Conservation (phyloP, 2,113 vertebrate genomes). For the Ceratotherium simum region DNA sequence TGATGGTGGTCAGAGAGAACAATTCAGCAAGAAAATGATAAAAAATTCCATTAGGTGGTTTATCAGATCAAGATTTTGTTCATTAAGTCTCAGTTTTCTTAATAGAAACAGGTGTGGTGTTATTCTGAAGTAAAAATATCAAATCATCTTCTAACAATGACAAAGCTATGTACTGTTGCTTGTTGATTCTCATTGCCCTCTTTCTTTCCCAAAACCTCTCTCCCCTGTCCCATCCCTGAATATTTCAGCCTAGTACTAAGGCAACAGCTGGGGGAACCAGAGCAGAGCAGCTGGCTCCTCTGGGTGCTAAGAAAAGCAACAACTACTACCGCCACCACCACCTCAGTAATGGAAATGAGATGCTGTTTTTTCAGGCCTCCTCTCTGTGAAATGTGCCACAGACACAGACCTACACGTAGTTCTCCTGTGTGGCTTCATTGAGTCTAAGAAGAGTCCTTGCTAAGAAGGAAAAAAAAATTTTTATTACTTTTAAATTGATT, state of each 20-base stretch:
- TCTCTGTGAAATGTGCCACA: not conserved
- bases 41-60: slow-evolving; percentile 56
- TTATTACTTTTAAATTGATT: not conserved
- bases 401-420: fast-evolving
- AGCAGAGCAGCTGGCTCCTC: not conserved
- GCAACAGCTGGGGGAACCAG: not conserved
- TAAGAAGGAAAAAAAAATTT: not conserved
- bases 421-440: not conserved
- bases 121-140: slow-evolving; percentile 47
- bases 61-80: slow-evolving; percentile 66
- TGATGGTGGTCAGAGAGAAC: slow-evolving; percentile 10
- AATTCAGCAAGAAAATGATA: slow-evolving; percentile 50
- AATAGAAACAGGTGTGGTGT: slow-evolving; percentile 70
- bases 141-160: not conserved
- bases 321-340: too few relatives aligned
- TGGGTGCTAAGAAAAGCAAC: not conserved
- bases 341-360: not conserved
- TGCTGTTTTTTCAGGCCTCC: not conserved
- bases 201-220: slow-evolving; percentile 24
- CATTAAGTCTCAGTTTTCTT: slow-evolving; percentile 46
- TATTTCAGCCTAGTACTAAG: not conserved
- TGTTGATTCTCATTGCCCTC: not conserved
- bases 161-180: not conserved
- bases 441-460: not conserved
- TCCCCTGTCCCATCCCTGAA: not conserved